Evolutionary conservation across 2,113 vertebrate genomes (phyloP), one percentile per base, ranked within the genome.

Genomic region (cattle (Bos taurus)): DNA sequence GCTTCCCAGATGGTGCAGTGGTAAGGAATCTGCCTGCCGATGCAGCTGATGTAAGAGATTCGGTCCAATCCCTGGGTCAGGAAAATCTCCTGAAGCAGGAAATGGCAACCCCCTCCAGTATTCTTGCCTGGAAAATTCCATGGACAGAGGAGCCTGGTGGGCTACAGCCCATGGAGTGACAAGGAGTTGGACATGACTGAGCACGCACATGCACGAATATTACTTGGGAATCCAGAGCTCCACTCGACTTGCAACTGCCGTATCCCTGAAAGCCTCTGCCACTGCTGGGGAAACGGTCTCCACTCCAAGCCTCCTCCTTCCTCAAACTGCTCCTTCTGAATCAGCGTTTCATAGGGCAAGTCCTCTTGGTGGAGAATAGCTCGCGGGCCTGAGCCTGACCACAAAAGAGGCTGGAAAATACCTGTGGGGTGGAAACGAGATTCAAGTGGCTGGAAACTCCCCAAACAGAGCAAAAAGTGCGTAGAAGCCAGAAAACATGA

Each of bases 161-260:
- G 71, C 71, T 43, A 14, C 23, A 40, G 71, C 25, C 40, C 71
- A 7, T 43, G 6, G 36, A 11, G 23, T 26, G 36, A 77, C 71
- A 43, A 71, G 5, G 19, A 40, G 36, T 2, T 71, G n/a, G 11
- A 71, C 67, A 23, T 5, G 0, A 71, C 67, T 6, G n/a, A 71
- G 67, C n/a, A 23, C 9, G 1, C 67, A 40, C 67, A 36, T 0
- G n/a, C 67, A 40, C 10, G 0, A 5, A 0, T 19, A 40, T 26
- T 46, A 43, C 28, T 28, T 46, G 46, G 40, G n/a, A 33, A n/a
- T 62, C 81, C 60, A 19, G 40, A 71, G n/a, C 36, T 74, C 67
- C 17, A 25, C 71, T 88, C 17, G 40, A 4, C 71, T 40, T 59
- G 40, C 40, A 57, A 40, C 12, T 30, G 43, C 50, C 1, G 0